Base-by-base conservation (phyloP, 2,888 invertebrate genomes). In the Nomada fucata region DNA sequence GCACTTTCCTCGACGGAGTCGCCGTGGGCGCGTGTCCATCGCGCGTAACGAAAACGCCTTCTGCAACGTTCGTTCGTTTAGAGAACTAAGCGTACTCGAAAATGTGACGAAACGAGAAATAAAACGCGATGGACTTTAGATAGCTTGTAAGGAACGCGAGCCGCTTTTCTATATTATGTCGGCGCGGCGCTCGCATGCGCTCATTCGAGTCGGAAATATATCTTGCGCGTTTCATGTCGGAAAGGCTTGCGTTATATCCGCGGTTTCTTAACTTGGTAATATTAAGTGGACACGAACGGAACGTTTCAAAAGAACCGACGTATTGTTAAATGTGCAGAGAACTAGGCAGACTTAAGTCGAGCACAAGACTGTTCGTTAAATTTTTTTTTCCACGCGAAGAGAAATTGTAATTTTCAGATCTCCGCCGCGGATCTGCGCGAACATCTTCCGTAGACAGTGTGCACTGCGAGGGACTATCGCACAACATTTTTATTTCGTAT, bases 101-200 rank as follows among this genome's bases (percentile, higher is more conserved):
- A 18, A 52, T 67, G 67, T 18, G 36, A n/a, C 20, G 20, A 67
- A 67, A 50, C 59, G 57, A 36, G 50, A 68, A 74, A 59, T 59
- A 13, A 60, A 50, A n/a, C 42, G 13, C 42, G 74, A 74, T 68
- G 59, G 59, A 18, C 36, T 52, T 26, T 15, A 59, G 59, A 68
- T 74, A 59, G 67, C 59, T 74, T 42, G 68, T 23, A 11, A 26
- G 26, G 59, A 59, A 59, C 44, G 73, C 15, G n/a, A 26, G 36
- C 20, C 23, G 29, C 11, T 42, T 61, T 42, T 47, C 13, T 63
- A 29, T 61, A 52, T 23, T 36, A 13, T 42, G 10, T 15, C n/a
- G 47, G 13, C 15, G 7, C n/a, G 59, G 2, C 26, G 15, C 29
- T 15, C 36, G 11, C 7, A 36, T 18, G 47, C 50, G 44, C 55